Percentiles rank a stretch among this genome's conserved stretches.
Evolutionary conservation across 2,113 vertebrate species (phyloP).

Genomic region (Cricetomys ansorgei): DNA sequence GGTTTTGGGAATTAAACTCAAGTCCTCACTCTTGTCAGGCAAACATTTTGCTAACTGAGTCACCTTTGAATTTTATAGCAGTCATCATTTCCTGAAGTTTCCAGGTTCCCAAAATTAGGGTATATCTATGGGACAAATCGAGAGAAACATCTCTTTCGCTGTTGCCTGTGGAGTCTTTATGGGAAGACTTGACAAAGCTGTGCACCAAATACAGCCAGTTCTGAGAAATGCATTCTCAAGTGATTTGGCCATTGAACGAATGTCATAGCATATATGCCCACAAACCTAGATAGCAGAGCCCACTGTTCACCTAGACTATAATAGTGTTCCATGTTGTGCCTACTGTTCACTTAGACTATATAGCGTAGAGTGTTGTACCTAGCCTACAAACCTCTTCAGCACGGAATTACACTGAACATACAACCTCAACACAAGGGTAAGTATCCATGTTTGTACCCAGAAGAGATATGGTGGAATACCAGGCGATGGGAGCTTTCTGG

Average conservation of each 20-base stretch:
- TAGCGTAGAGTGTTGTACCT: background rate
- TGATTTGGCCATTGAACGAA: background rate
- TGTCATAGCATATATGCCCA: background rate
- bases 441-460: background rate
- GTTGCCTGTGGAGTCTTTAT: background rate
- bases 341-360: background rate
- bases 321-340: background rate
- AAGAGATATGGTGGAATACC: background rate
- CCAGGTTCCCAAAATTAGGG: background rate
- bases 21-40: background rate
- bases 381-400: background rate
- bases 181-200: background rate
- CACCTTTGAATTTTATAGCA: background rate
- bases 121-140: background rate
- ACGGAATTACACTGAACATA: background rate
- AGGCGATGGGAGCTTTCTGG: background rate
- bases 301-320: too few relatives aligned
- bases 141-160: background rate
- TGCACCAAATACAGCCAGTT: background rate
- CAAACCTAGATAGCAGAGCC: too few relatives aligned
- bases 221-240: background rate
- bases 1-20: background rate
- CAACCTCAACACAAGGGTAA: background rate
- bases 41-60: background rate
- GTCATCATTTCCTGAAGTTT: background rate